Conservation (phyloP, 2,888 invertebrate species). For the Plemyria rubiginata region DNA sequence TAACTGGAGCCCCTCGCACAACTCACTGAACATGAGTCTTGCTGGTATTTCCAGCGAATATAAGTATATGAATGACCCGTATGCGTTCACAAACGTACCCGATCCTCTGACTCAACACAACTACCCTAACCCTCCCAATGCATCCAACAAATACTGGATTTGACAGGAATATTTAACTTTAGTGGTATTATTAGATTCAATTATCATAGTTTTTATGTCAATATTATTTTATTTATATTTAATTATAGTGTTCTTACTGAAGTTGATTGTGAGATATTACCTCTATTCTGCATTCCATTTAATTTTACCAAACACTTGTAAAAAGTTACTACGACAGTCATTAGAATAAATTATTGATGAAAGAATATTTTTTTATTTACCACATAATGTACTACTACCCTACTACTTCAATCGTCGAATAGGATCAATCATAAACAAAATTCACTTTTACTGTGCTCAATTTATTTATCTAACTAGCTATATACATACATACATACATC, state of each 20-base stretch:
- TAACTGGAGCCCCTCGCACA: slow-evolving; percentile 82
- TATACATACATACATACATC: slow-evolving; percentile 25
- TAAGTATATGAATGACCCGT: slow-evolving; percentile 81
- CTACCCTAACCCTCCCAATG: slow-evolving; percentile 75
- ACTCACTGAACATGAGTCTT: slow-evolving; percentile 78
- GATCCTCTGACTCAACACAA: slow-evolving; percentile 77
- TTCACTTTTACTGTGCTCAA: slow-evolving; percentile 31
- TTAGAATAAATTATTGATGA: slow-evolving; percentile 54
- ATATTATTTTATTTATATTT: slow-evolving; percentile 65
- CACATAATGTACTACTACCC: no score
- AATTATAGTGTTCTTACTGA: slow-evolving; percentile 47
- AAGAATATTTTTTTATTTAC: slow-evolving; percentile 21
- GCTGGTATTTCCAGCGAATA: slow-evolving; percentile 78
- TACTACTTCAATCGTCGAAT: background rate
- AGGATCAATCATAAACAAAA: slow-evolving; percentile 4
- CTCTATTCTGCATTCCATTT: slow-evolving; percentile 79
- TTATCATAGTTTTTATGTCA: slow-evolving; percentile 43
- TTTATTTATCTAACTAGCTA: slow-evolving; percentile 44
- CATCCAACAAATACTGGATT: slow-evolving; percentile 81
- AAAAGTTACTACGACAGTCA: slow-evolving; percentile 72
- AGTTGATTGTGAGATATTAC: slow-evolving; percentile 68
- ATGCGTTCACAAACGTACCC: slow-evolving; percentile 75
- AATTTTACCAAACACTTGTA: slow-evolving; percentile 78
- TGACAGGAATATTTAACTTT: slow-evolving; percentile 55
- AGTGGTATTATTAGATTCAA: slow-evolving; percentile 38